Base-by-base conservation (phyloP, 2,888 invertebrate genomes). In the Acrobasis repandana region DNA sequence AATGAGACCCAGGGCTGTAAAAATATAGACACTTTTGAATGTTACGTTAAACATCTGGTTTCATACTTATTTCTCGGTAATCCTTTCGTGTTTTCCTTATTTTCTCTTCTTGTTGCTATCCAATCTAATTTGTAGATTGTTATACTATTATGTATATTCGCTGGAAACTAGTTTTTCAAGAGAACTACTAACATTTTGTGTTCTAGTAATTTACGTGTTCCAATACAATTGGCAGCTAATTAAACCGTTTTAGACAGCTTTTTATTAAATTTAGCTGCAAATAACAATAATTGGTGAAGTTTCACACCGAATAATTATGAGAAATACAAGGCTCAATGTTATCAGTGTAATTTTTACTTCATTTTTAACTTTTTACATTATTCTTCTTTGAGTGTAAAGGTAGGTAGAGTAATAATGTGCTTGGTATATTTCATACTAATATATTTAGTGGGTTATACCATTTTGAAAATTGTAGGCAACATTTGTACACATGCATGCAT, bases 1-100 rank as follows among this genome's bases (percentile, higher is more conserved):
- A n/a, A 1, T 14, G n/a, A n/a, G 43, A 43, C 3, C 4, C 43
- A 43, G 43, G 43, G n/a, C n/a, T 20, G 14, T 33, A 5, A 4
- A 33, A 46, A 10, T 1, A 47, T 11, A 43, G n/a, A n/a, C 18
- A 20, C 18, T 56, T 43, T 2, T 18, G 33, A 33, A 47, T 47
- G n/a, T 20, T 28, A 56, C 38, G 9, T 50, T 50, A 2, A 58
- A 50, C 49, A 58, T 58, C 58, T 65, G 54, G 58, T 65, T 59
- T 74, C 67, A 60, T 68, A 67, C 73, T 77, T 76, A 73, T 63
- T 63, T 47, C 9, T 43, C n/a, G 8, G 18, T 76, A 80, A 78
- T 72, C 75, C 76, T 49, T 78, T 75, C 49, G 67, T 73, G 63
- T 68, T 59, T 58, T 60, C 50, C 20, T 46, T 15, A 59, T 52